Base-by-base conservation (phyloP, 2,113 vertebrate genomes). In the Platichthys stellatus region DNA sequence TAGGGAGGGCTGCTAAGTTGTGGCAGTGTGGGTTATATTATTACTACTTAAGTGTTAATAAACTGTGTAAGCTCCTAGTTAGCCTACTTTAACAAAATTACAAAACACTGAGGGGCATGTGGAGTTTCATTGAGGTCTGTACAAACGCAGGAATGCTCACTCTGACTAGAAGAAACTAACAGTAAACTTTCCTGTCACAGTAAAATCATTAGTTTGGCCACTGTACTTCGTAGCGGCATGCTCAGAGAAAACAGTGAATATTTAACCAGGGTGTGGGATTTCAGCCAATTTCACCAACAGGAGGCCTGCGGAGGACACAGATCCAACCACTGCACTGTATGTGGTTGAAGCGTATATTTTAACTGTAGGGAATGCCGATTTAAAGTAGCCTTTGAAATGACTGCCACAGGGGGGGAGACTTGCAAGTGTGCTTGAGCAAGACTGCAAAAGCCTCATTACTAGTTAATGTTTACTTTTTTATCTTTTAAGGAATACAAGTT, bases 241-340 rank as follows among this genome's bases (percentile, higher is more conserved):
- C 65, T 80, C 43, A 66, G 54, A 66, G 18, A 69, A 69, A 71
- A 38, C 26, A 57, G 83, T 80, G 68, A 90, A 90, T 92, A 83
- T 87, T 90, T 92, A 92, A 92, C 91, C 70, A 81, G 58, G 84
- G 81, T 85, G 81, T 78, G 70, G 54, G 72, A 84, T 86, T 84
- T 86, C 49, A 78, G 64, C 77, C 86, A 86, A 83, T 88, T 82
- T 86, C 68, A 40, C 70, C 51, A 69, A 80, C 65, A 69, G 43
- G 35, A 85, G 59, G 63, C 56, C 24, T 13, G 24, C 38, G 67
- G 51, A n/a, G 20, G 8, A 54, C 6, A 66, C 26, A 60, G 28
- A 51, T 69, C 31, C 14, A 60, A 23, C 65, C 17, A 76, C 26
- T 21, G 21, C 13, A 66, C 24, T 68, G 47, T 59, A 40, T 62